Percentiles rank a stretch among this genome's conserved stretches.
phyloP scores from a whole-genome alignment of 1,140 invertebrate genomes.

The Parapsyche elsis region DNA sequence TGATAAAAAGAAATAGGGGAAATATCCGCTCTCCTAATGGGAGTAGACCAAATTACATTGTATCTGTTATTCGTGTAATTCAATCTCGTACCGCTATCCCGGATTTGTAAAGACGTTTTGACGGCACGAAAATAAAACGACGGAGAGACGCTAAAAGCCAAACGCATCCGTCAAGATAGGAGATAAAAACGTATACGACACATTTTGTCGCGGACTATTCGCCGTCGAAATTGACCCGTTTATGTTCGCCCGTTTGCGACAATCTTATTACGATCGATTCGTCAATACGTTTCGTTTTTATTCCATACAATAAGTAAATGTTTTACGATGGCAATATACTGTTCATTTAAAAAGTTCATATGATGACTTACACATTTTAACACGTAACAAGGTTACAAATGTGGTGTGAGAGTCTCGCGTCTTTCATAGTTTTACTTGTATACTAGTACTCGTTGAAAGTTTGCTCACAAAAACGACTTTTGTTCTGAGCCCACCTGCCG shows the following conservation, averaged over 20 bases:
- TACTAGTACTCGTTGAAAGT: too few relatives aligned
- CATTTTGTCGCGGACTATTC: not conserved
- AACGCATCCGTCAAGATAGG: not conserved
- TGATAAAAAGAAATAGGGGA: not conserved
- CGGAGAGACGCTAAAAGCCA: not conserved
- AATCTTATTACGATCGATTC: too few relatives aligned
- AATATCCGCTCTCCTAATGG: slow-evolving; percentile 9
- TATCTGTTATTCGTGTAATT: slow-evolving; percentile 21
- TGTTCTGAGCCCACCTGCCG: not conserved
- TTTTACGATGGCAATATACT: too few relatives aligned
- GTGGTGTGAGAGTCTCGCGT: too few relatives aligned
- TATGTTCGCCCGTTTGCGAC: not conserved
- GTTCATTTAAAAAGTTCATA: too few relatives aligned
- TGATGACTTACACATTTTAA: too few relatives aligned
- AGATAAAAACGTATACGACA: not conserved
- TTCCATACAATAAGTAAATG: too few relatives aligned
- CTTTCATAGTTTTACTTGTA: too few relatives aligned
- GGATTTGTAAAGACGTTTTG: slow-evolving; percentile 5
- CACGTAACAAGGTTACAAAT: too few relatives aligned
- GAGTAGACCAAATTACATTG: slow-evolving; percentile 19
- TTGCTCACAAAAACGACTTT: too few relatives aligned
- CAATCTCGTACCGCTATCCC: slow-evolving; percentile 10
- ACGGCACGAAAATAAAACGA: slow-evolving; percentile 16
- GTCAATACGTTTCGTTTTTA: too few relatives aligned
- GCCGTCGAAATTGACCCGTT: not conserved